Evolutionary conservation across 2,888 invertebrate species (phyloP), one percentile per base, ranked within the genome.

Genomic region (Amphipyra tragopoginis): DNA sequence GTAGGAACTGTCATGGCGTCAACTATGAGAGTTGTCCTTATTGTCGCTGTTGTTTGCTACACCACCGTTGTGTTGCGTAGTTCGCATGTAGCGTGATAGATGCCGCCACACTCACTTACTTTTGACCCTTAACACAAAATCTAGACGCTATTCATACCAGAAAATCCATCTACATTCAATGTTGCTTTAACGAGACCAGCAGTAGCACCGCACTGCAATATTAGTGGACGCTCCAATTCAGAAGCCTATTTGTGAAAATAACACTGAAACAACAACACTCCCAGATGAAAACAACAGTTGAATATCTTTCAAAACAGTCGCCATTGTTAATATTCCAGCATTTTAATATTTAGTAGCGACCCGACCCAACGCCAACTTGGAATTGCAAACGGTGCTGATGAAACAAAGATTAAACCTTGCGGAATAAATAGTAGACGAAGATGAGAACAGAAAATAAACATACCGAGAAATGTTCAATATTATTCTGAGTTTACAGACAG

Each of bases 351-450:
- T 52, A 67, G 43, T 29, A 52, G 49, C 59, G 53, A 54, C 15
- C 49, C 39, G 11, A 56, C 15, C 49, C 39, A 10, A 56, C 53
- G 47, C 44, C 13, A 26, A 42, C 42, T 47, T 36, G 44, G 43
- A 44, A 33, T 26, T 56, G 49, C 38, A 13, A 15, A 21, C 14
- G 33, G n/a, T 7, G 13, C 67, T 72, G 61, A 67, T 60, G 61
- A 61, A 70, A 67, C 61, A 55, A 67, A 72, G 48, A 67, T 70
- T 72, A 72, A 72, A 69, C 42, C 50, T 51, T 14, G 36, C 38
- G 13, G 26, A 48, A 72, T 61, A 65, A 57, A 70, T 52, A 65
- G 21, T 21, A 3, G 5, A 15, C 7, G 15, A 21, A 39, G 47
- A 66, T 59, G 50, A 59, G 54, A 56, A 38, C 10, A n/a, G 2